phyloP scores from a whole-genome alignment of 1,140 invertebrate species.

The Dreissena polymorpha region DNA sequence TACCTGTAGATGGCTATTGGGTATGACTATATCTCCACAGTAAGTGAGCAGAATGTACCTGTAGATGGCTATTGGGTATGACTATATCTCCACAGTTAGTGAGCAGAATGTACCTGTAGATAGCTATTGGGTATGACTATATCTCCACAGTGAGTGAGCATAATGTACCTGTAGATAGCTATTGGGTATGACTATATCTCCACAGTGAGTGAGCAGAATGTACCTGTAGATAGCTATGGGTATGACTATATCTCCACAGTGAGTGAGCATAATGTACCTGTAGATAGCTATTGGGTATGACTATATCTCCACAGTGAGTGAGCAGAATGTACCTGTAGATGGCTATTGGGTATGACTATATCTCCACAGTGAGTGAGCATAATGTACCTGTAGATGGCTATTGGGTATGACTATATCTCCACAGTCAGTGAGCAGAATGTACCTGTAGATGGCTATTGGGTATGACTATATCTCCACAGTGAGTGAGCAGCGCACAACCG shows the following conservation, averaged over 20 bases:
- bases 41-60: slow-evolving; percentile 90
- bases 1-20: slow-evolving; percentile 93
- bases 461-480: slow-evolving; percentile 96
- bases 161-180: slow-evolving; percentile 92
- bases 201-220: slow-evolving; percentile 92
- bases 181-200: slow-evolving; percentile 94
- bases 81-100: slow-evolving; percentile 97
- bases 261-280: slow-evolving; percentile 90
- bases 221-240: slow-evolving; percentile 94
- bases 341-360: slow-evolving; percentile 93
- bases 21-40: slow-evolving; percentile 97
- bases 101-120: slow-evolving; percentile 89
- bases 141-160: slow-evolving; percentile 95
- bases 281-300: slow-evolving; percentile 94
- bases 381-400: slow-evolving; percentile 92
- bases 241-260: slow-evolving; percentile 97
- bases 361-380: slow-evolving; percentile 96
- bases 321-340: slow-evolving; percentile 91
- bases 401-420: slow-evolving; percentile 96
- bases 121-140: slow-evolving; percentile 94
- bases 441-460: slow-evolving; percentile 96
- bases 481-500: slow-evolving; percentile 90
- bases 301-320: slow-evolving; percentile 97
- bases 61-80: slow-evolving; percentile 95
- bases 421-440: slow-evolving; percentile 91